A percentile compares a stretch with the other conserved stretches of the same genome.
Conservation (phyloP, 2,888 invertebrate genomes). For the Catotricha subobsoleta region DNA sequence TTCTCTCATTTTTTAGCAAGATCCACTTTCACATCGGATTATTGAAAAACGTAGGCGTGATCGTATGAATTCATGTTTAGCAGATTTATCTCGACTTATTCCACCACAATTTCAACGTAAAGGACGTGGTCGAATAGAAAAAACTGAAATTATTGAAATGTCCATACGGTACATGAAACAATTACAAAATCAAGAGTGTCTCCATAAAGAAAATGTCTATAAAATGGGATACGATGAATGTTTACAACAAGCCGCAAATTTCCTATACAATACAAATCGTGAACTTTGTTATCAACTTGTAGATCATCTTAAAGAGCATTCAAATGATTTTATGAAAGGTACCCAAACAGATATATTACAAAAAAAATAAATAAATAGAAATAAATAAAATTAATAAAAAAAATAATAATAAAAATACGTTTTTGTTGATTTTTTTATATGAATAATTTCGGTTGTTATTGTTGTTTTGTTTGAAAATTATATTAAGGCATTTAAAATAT, state of each 20-base stretch:
- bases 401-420: no score
- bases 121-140: constrained; percentile 87
- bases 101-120: constrained; percentile 88
- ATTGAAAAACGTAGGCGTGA: constrained; percentile 90
- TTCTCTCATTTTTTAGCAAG: constrained; percentile 45
- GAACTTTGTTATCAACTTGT: constrained; percentile 63
- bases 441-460: neutral
- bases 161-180: constrained; percentile 87
- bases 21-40: constrained; percentile 93
- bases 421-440: no score
- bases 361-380: constrained; percentile 3
- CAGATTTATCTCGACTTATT: constrained; percentile 81
- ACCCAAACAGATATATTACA: constrained; percentile 12
- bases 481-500: no score
- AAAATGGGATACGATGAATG: constrained; percentile 82
- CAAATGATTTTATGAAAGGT: constrained; percentile 45
- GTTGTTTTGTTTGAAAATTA: no score
- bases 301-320: constrained; percentile 68
- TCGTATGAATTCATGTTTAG: constrained; percentile 93
- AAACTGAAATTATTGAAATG: constrained; percentile 97
- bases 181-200: constrained; percentile 48
- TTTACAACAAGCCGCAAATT: constrained; percentile 73
- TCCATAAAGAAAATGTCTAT: constrained; percentile 35
- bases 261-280: constrained; percentile 68
- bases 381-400: neutral